phyloP scores from a whole-genome alignment of 2,113 vertebrate genomes.

The Vimba vimba region DNA sequence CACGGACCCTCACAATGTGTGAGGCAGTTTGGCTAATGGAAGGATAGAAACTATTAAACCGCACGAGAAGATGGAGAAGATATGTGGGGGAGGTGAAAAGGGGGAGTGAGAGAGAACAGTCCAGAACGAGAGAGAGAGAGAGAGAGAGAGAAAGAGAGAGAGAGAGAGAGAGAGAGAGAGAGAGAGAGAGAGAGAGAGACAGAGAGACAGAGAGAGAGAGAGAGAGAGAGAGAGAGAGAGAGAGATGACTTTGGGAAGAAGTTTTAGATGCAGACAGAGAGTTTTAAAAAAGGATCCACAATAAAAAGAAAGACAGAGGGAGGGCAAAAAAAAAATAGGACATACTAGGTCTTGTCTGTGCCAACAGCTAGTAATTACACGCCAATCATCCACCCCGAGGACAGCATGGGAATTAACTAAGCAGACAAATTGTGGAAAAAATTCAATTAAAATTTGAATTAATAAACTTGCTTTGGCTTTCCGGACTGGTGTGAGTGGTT shows the following conservation, averaged over 20 bases:
- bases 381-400: slow-evolving; percentile 73
- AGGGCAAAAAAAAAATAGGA: slow-evolving; percentile 46
- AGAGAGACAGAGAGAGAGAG: no score
- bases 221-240: not conserved
- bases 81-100: not conserved
- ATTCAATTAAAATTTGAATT: slow-evolving; percentile 76
- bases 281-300: slow-evolving; percentile 40
- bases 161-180: no score
- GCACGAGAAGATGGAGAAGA: slow-evolving; percentile 37
- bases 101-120: no score
- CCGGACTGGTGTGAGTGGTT: slow-evolving; percentile 35
- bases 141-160: not conserved
- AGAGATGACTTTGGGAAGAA: not conserved
- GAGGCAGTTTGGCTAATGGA: slow-evolving; percentile 36
- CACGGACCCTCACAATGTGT: slow-evolving; percentile 7
- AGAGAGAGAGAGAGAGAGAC: not conserved
- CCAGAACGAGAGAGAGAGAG: not conserved
- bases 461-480: slow-evolving; percentile 62
- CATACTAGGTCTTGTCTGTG: slow-evolving; percentile 54
- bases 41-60: slow-evolving; percentile 47
- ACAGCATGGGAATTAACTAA: slow-evolving; percentile 73
- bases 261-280: slow-evolving; percentile 22
- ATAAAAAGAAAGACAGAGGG: slow-evolving; percentile 39
- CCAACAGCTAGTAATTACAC: slow-evolving; percentile 74
- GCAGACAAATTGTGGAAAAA: slow-evolving; percentile 69